Evolutionary conservation across 1,140 invertebrate species (phyloP).

Genomic region (Philopotamus ludificatus): DNA sequence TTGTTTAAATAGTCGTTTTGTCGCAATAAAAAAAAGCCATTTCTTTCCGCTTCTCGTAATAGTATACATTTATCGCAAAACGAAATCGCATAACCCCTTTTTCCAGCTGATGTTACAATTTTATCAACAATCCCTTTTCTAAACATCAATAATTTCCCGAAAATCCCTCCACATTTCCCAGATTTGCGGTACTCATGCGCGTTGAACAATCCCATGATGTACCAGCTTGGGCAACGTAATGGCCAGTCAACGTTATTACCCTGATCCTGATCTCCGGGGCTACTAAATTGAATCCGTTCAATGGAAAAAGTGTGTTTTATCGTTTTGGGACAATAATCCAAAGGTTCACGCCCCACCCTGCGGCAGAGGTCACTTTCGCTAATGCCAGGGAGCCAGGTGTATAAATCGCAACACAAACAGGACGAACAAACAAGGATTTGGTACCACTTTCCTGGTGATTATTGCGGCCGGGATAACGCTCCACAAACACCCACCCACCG

Average conservation of each 20-base stretch:
- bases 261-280: background rate
- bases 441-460: conserved; percentile 15
- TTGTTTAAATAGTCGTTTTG: no score
- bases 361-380: background rate
- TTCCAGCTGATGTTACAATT: no score
- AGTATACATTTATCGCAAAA: no score
- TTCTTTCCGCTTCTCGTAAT: no score
- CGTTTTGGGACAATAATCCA: background rate
- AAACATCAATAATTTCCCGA: no score
- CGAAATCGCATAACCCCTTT: no score
- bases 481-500: background rate
- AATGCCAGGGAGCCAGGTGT: background rate
- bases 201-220: no score
- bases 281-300: background rate
- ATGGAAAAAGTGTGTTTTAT: background rate
- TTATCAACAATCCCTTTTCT: no score
- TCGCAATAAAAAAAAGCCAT: no score
- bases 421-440: conserved; percentile 18
- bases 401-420: conserved; percentile 16
- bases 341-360: background rate
- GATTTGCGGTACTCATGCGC: no score
- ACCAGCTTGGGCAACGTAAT: no score
- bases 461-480: conserved; percentile 14
- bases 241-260: background rate
- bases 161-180: no score